These are phyloP conservation scores for Hiodon tergisus DNA, from an alignment of 2,113 vertebrate species.

Conservation along the genomic window DNA sequence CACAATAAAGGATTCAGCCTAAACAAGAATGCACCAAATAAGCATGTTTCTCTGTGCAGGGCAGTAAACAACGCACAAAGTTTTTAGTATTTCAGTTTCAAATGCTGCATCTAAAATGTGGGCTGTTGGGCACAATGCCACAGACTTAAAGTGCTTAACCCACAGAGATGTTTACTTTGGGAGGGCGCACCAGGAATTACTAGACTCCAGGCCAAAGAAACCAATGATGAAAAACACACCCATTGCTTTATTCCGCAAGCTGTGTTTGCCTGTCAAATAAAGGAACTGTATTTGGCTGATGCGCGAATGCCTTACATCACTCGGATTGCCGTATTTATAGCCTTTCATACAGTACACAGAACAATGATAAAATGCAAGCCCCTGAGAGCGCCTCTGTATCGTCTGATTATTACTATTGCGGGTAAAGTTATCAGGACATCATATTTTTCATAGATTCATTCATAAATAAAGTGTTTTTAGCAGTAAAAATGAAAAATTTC, in stretches of 20 bases:
- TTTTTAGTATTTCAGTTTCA: background rate
- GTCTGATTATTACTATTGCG: too few species aligned
- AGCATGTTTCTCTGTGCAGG: background rate
- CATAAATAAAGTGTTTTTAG: too few species aligned
- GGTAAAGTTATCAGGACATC: too few species aligned
- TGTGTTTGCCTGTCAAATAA: constrained; percentile 15
- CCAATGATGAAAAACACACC: constrained; percentile 3
- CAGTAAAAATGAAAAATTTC: too few species aligned
- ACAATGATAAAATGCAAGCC: background rate
- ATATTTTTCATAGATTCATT: too few species aligned
- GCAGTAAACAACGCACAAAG: background rate
- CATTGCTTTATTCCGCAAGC: background rate
- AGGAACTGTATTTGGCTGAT: constrained; percentile 3
- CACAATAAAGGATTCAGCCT: background rate
- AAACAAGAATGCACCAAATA: background rate
- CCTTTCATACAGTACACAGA: background rate
- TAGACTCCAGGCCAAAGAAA: background rate
- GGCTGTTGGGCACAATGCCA: constrained; percentile 6
- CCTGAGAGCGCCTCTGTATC: background rate
- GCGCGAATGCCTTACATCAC: constrained; percentile 8
- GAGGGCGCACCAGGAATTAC: background rate
- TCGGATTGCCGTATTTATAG: background rate
- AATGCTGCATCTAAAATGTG: background rate
- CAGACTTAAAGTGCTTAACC: background rate
- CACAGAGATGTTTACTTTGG: constrained; percentile 19